phyloP scores from a whole-genome alignment of 2,888 invertebrate genomes.

The Silvanus unidentatus region DNA sequence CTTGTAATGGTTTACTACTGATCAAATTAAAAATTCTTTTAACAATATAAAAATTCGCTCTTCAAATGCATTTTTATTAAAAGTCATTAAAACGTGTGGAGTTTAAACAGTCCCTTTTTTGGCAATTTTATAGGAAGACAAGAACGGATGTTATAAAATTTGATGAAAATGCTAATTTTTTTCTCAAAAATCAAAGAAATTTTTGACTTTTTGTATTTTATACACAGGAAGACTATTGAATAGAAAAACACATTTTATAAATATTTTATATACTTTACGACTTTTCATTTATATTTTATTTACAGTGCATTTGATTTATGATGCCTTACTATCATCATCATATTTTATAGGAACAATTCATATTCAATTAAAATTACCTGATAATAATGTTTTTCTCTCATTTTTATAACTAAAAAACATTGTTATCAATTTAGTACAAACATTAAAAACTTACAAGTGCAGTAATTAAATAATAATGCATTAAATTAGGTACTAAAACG shows the following conservation, averaged over 20 bases:
- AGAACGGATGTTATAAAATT: conserved; percentile 6
- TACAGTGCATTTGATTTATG: conserved; percentile 14
- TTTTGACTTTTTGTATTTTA: conserved; percentile 2
- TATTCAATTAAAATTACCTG: conserved; percentile 1
- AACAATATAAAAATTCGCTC: conserved; percentile 10
- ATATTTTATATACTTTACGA: conserved; percentile 4
- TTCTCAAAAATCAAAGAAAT: too few species aligned
- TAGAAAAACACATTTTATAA: conserved; percentile 8
- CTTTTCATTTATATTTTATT: conserved; percentile 4
- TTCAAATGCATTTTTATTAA: conserved; percentile 8
- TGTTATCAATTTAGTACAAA: conserved; percentile 2
- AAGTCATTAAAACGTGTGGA: conserved; percentile 6
- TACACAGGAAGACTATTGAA: conserved; percentile 12
- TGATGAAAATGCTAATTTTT: conserved; percentile 10
- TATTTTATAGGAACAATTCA: conserved; percentile 19
- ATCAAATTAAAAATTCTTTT: conserved; percentile 7
- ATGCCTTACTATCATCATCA: conserved; percentile 3
- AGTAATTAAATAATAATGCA: neutral
- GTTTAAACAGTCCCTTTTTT: conserved; percentile 6
- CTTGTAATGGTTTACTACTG: conserved; percentile 11
- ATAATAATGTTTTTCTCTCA: too few species aligned
- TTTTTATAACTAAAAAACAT: too few species aligned
- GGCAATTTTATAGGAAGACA: conserved; percentile 16
- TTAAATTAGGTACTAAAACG: conserved; percentile 6
- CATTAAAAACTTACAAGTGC: neutral